Conservation (phyloP, 2,797 vertebrate species). For the Peromyscus eremicus region DNA sequence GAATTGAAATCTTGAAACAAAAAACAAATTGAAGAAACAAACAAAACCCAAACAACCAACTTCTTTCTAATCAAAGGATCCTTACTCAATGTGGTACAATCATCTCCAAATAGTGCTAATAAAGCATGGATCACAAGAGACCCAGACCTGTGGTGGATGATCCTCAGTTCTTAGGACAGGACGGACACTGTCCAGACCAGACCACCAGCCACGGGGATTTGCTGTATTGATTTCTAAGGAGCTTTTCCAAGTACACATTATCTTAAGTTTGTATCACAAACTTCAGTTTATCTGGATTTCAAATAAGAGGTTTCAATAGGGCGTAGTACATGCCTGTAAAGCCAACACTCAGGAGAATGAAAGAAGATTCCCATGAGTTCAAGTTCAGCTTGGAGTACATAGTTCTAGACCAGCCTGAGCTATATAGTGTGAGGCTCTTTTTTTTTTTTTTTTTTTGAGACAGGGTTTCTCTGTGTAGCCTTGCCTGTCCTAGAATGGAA, state of each 20-base stretch:
- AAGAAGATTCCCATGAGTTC: not conserved
- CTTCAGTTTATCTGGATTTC: constrained; percentile 50
- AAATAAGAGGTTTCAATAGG: not conserved
- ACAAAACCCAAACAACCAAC: not conserved
- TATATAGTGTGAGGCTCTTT: not conserved
- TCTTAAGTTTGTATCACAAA: constrained; percentile 37
- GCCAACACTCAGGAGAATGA: not conserved
- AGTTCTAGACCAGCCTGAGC: not conserved
- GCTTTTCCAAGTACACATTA: constrained; percentile 15
- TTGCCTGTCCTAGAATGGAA: not conserved
- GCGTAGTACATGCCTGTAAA: not conserved
- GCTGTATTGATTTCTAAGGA: constrained; percentile 15
- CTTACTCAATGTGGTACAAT: not conserved
- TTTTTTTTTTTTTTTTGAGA: not conserved
- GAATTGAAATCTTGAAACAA: not conserved
- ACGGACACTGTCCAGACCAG: not conserved
- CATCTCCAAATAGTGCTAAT: not conserved
- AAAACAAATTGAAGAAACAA: not conserved
- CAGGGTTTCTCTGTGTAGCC: not conserved
- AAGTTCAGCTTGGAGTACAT: not conserved
- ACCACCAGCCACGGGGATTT: not conserved
- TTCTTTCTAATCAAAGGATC: constrained; percentile 46
- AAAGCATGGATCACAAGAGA: not conserved
- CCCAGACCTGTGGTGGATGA: not conserved
- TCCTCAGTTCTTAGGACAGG: not conserved